Evolutionary conservation across 1,140 invertebrate species (phyloP).

Genomic region (Spodoptera litura): DNA sequence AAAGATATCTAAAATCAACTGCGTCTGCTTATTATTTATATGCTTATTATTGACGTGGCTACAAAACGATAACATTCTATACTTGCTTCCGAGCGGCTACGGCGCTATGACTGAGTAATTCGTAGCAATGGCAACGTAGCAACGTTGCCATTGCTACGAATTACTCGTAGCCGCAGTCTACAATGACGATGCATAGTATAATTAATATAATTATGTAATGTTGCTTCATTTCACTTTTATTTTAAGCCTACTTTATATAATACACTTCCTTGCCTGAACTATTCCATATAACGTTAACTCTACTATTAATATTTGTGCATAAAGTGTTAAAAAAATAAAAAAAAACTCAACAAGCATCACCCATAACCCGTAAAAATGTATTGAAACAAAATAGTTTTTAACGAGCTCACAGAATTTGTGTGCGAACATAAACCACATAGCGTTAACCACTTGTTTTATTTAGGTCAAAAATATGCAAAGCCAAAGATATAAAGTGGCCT

Average conservation of each 20-base stretch:
- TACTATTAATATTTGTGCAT: too few relatives aligned
- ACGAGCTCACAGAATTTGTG: not conserved
- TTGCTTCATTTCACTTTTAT: not conserved
- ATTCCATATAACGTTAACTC: too few relatives aligned
- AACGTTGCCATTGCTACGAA: not conserved
- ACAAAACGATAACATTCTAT: too few relatives aligned
- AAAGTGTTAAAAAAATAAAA: too few relatives aligned
- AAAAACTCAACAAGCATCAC: not conserved
- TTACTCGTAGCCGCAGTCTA: not conserved
- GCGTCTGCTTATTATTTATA: too few relatives aligned
- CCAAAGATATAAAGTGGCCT: too few relatives aligned
- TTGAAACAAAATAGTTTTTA: constrained; percentile 4
- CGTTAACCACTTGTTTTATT: constrained; percentile 1
- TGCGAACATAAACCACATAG: not conserved
- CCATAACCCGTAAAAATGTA: not conserved
- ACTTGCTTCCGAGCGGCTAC: not conserved
- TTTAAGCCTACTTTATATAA: not conserved
- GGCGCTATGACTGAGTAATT: too few relatives aligned
- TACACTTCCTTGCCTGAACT: not conserved
- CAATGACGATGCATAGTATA: not conserved
- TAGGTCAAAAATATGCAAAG: not conserved
- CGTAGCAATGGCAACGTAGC: too few relatives aligned
- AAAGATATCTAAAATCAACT: too few relatives aligned
- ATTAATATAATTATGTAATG: not conserved
- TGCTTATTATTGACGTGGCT: too few relatives aligned